phyloP scores from a whole-genome alignment of 2,888 invertebrate genomes.

The Hipparchia sbordonii region DNA sequence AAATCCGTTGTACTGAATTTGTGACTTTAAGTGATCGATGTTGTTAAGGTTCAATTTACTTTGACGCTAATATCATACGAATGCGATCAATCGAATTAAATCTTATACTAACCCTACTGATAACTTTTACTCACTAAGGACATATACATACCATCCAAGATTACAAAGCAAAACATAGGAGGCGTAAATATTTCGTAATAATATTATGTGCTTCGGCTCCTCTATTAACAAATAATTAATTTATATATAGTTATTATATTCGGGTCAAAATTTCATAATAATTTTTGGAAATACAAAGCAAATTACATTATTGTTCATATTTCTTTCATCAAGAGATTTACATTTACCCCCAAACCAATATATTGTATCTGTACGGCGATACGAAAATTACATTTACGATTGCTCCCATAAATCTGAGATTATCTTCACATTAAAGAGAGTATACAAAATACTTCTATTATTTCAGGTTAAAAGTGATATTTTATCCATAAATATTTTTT shows the following conservation, averaged over 20 bases:
- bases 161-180: no score
- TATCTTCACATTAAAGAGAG: conserved; percentile 20
- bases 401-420: conserved; percentile 20
- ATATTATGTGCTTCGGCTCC: no score
- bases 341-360: conserved; percentile 25
- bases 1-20: no score
- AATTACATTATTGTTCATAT: not conserved
- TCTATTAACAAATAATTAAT: no score
- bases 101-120: not conserved
- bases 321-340: not conserved
- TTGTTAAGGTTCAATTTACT: no score
- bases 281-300: not conserved
- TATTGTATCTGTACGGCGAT: conserved; percentile 24
- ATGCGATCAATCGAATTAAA: no score
- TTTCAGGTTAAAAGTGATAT: conserved; percentile 4
- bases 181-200: no score
- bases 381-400: conserved; percentile 35
- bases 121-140: not conserved
- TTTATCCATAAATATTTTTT: not conserved
- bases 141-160: not conserved
- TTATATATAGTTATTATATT: no score
- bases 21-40: no score
- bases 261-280: not conserved
- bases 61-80: no score
- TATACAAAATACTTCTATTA: conserved; percentile 17